Base-by-base conservation (phyloP, 2,888 invertebrate genomes). In the Meandrusa payeni region DNA sequence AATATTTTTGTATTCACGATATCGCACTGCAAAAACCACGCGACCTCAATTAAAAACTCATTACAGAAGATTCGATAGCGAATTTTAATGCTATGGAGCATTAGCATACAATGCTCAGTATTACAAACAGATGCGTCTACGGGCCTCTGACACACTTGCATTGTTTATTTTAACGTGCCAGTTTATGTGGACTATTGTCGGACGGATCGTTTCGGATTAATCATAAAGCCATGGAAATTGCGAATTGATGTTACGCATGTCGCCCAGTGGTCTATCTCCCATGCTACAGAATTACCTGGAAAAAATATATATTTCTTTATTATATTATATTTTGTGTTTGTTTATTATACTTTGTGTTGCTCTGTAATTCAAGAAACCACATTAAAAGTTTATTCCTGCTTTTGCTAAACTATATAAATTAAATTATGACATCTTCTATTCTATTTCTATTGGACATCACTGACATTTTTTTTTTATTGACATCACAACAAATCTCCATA, bases 61-160 rank as follows among this genome's bases (percentile, higher is more conserved):
- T 38, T 43, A 43, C 10, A 38, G 5, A 17, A 20, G 13, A 29
- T 38, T 22, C 32, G 44, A 27, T 39, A 22, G 44, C 39, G 32
- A 44, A 39, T 39, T 33, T 33, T 9, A 44, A 33, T 33, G 24
- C 12, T 33, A 24, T 39, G 33, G 2, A 23, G 23, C 15, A 44
- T 44, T 44, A 33, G 44, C 44, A 44, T 44, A 44, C 44, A 44
- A 44, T 44, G 23, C 15, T 26, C 13, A n/a, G 6, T 19, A 10
- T 24, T 15, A 15, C 38, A 12, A 37, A 38, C 24, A 41, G 28
- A 42, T 34, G 32, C 27, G 39, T 17, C 28, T 26, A 26, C 11
- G 6, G 26, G n/a, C 26, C 12, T 9, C 22, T 33, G 44, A 27
- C 38, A 43, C 26, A 44, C 44, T 39, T 33, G 32, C 39, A 44